These are phyloP conservation scores for Pithys albifrons DNA, from an alignment of 2,113 vertebrate species.

Conservation along the genomic window DNA sequence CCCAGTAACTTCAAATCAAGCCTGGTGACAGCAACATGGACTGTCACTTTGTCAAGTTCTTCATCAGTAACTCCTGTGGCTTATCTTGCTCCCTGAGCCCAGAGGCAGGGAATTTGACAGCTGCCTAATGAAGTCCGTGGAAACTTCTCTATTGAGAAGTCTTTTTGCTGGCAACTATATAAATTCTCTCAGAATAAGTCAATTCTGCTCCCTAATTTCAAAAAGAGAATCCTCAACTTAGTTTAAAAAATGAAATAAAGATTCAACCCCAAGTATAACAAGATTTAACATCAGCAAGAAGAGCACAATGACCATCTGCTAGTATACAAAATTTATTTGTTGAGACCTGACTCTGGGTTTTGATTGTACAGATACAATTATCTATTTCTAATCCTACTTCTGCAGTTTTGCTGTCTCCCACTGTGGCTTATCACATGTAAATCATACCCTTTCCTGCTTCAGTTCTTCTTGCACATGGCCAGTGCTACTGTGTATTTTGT, in stretches of 20 bases:
- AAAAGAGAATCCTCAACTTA: constrained; percentile 44
- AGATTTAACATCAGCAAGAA: constrained; percentile 44
- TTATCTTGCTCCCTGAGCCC: background rate
- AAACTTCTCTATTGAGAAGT: constrained; percentile 44
- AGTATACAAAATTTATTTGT: constrained; percentile 39
- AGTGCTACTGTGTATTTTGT: background rate
- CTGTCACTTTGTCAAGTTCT: constrained; percentile 2
- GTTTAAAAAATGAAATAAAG: constrained; percentile 61
- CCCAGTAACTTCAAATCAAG: background rate
- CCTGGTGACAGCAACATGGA: background rate
- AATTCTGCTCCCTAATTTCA: constrained; percentile 37
- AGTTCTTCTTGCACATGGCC: background rate
- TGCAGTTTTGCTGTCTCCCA: background rate
- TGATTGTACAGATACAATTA: constrained; percentile 12
- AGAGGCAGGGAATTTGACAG: constrained; percentile 17
- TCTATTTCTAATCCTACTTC: background rate
- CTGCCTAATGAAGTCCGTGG: constrained; percentile 41
- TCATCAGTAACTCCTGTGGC: background rate
- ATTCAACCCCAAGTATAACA: constrained; percentile 47
- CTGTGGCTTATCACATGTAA: background rate
- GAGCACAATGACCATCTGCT: constrained; percentile 46
- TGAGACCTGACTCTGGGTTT: constrained; percentile 13
- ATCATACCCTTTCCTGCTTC: background rate
- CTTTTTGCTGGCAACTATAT: constrained; percentile 23
- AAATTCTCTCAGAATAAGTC: constrained; percentile 42